Evolutionary conservation across 2,113 vertebrate species (phyloP), one percentile per base, ranked within the genome.

Genomic region (Psilopsiagon aymara): DNA sequence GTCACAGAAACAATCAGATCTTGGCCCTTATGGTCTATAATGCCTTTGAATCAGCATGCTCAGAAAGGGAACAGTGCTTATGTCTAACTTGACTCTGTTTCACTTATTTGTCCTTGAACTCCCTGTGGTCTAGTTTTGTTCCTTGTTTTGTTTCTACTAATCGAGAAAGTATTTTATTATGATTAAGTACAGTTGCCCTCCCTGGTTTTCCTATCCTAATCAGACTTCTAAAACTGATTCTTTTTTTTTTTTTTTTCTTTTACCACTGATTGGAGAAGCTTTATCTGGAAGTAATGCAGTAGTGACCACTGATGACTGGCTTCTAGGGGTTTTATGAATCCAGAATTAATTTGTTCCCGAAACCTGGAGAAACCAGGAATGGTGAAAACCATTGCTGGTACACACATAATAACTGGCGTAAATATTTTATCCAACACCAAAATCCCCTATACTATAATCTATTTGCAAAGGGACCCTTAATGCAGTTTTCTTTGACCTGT

Each of bases 261-360:
- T 10, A 49, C 47, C 35, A 33, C 18, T 64, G 29, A 3, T 41
- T 91, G 43, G 31, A 82, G 14, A 85, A 92, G 25, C 59, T 91
- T 63, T 47, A 51, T 67, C n/a, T 90, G 29, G 77, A 60, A 51
- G 55, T 52, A 44, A 46, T 5, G 4, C n/a, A 55, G 51, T 76
- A 64, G 59, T 59, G 67, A 80, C 27, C 46, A 35, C 46, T 67
- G 68, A 92, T 51, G 37, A 75, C 46, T 51, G 28, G 19, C 51
- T 90, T 68, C 85, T 67, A 43, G 39, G 39, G 47, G 63, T 59
- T 80, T 81, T 68, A 64, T 44, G 43, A 86, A 86, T 75, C 39
- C 43, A 81, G 85, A 67, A 84, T 81, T 62, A 91, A 95, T 77
- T 87, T 78, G 60, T 73, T 97, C 78, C 74, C 29, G 33, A 90